Evolutionary conservation across 2,113 vertebrate species (phyloP).

Genomic region (Lepisosteus osseus): DNA sequence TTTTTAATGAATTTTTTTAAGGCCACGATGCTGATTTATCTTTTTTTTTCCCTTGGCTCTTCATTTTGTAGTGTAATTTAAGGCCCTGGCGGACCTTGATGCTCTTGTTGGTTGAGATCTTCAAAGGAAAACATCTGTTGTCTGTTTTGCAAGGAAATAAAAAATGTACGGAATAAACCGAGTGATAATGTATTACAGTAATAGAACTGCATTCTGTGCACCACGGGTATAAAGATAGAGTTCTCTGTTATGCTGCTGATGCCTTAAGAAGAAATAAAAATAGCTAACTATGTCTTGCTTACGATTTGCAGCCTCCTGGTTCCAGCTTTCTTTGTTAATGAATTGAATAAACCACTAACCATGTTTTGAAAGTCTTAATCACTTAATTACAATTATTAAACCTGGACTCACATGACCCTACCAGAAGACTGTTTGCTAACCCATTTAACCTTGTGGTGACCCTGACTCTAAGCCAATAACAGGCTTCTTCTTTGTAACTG

Average conservation of each 20-base stretch:
- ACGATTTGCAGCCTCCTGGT: not conserved
- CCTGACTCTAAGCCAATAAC: not conserved
- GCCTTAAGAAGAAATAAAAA: not conserved
- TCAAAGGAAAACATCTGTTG: not conserved
- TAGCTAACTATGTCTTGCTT: not conserved
- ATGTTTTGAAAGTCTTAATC: not conserved
- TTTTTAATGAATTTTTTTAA: not conserved
- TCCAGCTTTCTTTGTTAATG: not conserved
- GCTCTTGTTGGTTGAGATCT: too few species aligned
- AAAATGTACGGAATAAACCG: not conserved
- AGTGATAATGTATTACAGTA: not conserved
- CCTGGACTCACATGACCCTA: not conserved
- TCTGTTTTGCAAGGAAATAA: not conserved
- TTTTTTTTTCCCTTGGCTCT: too few species aligned
- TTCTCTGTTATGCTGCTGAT: not conserved
- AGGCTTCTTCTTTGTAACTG: not conserved
- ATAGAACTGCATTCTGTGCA: not conserved
- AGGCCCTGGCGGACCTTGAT: too few species aligned
- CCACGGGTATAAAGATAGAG: not conserved
- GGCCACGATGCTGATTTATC: too few species aligned
- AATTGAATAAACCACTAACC: not conserved
- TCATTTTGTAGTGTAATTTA: too few species aligned
- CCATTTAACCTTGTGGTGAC: slow-evolving; percentile 5
- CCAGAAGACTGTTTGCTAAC: not conserved
- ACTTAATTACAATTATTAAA: not conserved